phyloP scores from a whole-genome alignment of 2,797 vertebrate genomes.

The Bovichtus diacanthus region DNA sequence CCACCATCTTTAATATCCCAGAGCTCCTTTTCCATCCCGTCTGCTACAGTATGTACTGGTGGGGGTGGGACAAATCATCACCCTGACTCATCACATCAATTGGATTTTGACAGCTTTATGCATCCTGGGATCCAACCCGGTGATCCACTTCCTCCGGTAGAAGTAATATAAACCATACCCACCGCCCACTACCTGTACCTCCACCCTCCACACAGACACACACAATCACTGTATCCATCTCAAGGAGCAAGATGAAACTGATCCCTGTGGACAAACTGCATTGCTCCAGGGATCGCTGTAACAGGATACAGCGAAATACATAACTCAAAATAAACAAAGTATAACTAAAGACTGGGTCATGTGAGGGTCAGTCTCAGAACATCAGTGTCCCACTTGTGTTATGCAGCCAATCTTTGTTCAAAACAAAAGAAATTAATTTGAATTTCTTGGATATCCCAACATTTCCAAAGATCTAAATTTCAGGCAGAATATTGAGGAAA shows the following conservation, averaged over 20 bases:
- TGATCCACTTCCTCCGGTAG: conserved; percentile 61
- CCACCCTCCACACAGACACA: conserved; percentile 13
- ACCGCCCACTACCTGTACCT: conserved; percentile 39
- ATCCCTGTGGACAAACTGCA: conserved; percentile 32
- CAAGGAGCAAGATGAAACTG: conserved; percentile 12
- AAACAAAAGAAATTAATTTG: background rate
- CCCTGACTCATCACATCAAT: conserved; percentile 46
- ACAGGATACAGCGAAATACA: conserved; percentile 53
- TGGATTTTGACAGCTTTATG: conserved; percentile 69
- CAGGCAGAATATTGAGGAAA: background rate
- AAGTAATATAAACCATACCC: conserved; percentile 60
- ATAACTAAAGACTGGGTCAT: conserved; percentile 32
- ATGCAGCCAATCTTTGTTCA: background rate
- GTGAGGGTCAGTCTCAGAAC: conserved; percentile 22
- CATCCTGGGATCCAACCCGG: conserved; percentile 50
- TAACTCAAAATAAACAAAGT: conserved; percentile 44
- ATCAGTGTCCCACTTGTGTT: background rate
- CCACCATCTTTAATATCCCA: conserved; percentile 28
- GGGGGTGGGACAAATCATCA: conserved; percentile 17
- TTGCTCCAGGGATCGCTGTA: conserved; percentile 55
- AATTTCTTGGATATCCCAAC: background rate
- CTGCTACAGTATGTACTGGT: background rate
- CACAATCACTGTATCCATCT: conserved; percentile 18
- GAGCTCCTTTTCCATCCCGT: background rate
- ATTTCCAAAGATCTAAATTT: background rate